Conservation (phyloP, 2,797 vertebrate genomes). For the Intellagama lesueurii region DNA sequence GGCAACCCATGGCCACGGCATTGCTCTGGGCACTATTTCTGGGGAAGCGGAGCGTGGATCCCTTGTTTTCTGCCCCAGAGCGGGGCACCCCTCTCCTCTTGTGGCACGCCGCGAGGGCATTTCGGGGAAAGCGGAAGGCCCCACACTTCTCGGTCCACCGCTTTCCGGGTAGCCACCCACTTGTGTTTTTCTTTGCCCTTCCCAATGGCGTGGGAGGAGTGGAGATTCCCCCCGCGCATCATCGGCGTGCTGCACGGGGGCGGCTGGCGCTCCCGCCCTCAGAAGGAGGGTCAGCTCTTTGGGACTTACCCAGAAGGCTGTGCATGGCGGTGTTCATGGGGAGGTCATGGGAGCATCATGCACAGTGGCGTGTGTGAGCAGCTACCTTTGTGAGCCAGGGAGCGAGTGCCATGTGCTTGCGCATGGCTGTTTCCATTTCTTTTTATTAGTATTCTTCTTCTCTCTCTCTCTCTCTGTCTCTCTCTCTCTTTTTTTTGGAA, state of each 20-base stretch:
- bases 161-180: background rate
- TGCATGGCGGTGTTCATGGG: no score
- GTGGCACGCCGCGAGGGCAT: background rate
- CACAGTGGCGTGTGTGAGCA: no score
- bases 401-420: no score
- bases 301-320: constrained; percentile 5
- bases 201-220: background rate
- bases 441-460: no score
- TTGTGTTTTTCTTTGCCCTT: background rate
- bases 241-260: background rate
- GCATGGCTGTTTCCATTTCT: no score
- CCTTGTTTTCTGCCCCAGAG: background rate
- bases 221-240: constrained; percentile 14
- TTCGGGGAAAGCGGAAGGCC: background rate
- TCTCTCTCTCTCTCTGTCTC: no score
- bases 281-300: no score
- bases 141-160: background rate
- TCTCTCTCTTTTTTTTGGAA: background rate
- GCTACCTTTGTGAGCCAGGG: no score
- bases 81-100: background rate
- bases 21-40: background rate
- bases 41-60: no score
- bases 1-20: background rate
- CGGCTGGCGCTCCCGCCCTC: no score
- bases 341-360: background rate